These are phyloP conservation scores for Pleuronectes platessa DNA, from an alignment of 2,113 vertebrate genomes.

Conservation along the genomic window DNA sequence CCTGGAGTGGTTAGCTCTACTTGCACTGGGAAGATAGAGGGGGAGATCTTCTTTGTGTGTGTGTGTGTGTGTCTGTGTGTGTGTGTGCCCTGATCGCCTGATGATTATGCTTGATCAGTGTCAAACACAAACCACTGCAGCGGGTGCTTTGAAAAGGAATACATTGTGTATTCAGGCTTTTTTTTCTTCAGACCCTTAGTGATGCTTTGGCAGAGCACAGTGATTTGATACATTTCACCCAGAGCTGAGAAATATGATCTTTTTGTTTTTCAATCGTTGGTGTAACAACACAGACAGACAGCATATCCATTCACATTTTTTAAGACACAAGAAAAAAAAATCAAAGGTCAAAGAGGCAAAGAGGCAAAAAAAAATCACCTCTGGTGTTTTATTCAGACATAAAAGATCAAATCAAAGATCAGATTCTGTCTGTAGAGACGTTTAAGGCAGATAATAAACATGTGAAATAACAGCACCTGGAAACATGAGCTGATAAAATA, in stretches of 20 bases:
- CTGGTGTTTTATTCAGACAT: slow-evolving; percentile 29
- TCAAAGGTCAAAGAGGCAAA: slow-evolving; percentile 1
- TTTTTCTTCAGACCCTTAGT: slow-evolving; percentile 64
- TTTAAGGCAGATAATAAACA: slow-evolving; percentile 21
- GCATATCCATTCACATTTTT: slow-evolving; percentile 46
- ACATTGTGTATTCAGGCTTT: slow-evolving; percentile 70
- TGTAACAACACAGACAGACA: slow-evolving; percentile 9
- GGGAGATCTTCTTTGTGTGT: slow-evolving; percentile 51
- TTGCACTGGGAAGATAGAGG: slow-evolving; percentile 65
- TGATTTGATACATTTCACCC: slow-evolving; percentile 69
- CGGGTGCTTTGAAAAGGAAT: slow-evolving; percentile 76
- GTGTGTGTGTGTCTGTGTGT: slow-evolving; percentile 27
- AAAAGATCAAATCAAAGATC: slow-evolving; percentile 32
- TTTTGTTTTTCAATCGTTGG: slow-evolving; percentile 21
- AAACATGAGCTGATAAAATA: slow-evolving; percentile 25
- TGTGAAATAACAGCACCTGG: slow-evolving; percentile 16
- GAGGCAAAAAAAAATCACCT: slow-evolving; percentile 26
- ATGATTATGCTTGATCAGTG: slow-evolving; percentile 82
- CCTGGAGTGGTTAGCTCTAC: slow-evolving; percentile 79
- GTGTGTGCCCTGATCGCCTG: slow-evolving; percentile 58
- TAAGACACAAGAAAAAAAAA: slow-evolving; percentile 7
- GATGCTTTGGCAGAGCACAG: slow-evolving; percentile 39
- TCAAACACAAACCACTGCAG: slow-evolving; percentile 79
- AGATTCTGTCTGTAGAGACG: slow-evolving; percentile 31
- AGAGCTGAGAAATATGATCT: slow-evolving; percentile 54